Base-by-base conservation (phyloP, 2,797 vertebrate species). In the Sebastes oblongus region DNA sequence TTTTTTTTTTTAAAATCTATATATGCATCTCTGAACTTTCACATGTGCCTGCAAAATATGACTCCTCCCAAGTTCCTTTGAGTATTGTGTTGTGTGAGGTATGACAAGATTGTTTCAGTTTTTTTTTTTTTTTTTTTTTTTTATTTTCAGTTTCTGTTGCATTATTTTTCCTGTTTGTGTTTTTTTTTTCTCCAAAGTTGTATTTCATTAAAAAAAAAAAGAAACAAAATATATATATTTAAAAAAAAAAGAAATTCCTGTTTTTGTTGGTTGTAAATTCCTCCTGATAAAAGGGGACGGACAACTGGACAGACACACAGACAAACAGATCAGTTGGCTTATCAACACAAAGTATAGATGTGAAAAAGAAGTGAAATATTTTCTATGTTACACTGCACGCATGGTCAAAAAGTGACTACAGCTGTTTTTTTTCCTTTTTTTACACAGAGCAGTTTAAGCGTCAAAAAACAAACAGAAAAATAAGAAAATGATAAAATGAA, bases 81-180 rank as follows among this genome's bases (percentile, higher is more conserved):
- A 94, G 94, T 94, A 93, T 95, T 85, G 91, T 94, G 94, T 96
- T 95, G 93, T 92, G 95, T 96, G 96, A 96, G 96, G 96, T 96
- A 96, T 95, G 95, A 96, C 83, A 80, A 95, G 93, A 95, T 96
- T 94, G 90, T 95, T 93, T 95, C 80, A 86, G 65, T 89, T 84
- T 90, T 83, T 88, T 13, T 84, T 88, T 13, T 84, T 88, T 13
- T 84, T 91, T 83, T 87, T 83, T 77, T 72, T 83, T 78, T 69
- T 29, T 87, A 68, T 92, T 93, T 92, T 95, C 75, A 89, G 89
- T 94, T 93, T 91, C 83, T 81, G 89, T 95, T 95, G 91, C 85
- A 93, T 94, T 91, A 82, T 93, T 94, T 94, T 92, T 93, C 84
- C 72, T 87, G 42, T 93, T 92, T 83, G 74, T 78, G 12, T 89